phyloP scores from a whole-genome alignment of 2,888 invertebrate genomes.

The Nephrocerus scutellatus region DNA sequence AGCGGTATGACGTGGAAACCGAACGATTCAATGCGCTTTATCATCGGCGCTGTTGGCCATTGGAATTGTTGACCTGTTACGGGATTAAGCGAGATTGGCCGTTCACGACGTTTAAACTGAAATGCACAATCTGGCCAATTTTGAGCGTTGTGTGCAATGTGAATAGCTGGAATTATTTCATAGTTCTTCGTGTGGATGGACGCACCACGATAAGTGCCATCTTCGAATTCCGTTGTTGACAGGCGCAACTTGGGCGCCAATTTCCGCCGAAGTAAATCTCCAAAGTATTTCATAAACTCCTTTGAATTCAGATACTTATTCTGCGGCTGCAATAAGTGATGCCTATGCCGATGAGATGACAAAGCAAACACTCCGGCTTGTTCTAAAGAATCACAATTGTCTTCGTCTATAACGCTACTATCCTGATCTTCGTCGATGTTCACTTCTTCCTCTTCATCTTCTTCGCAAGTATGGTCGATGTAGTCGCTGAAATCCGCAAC shows the following conservation, averaged over 20 bases:
- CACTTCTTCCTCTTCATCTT: slow-evolving; percentile 26
- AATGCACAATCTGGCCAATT: slow-evolving; percentile 69
- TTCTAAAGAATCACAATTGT: slow-evolving; percentile 1
- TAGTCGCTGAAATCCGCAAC: slow-evolving; percentile 34
- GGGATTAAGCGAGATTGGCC: slow-evolving; percentile 53
- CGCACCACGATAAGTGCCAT: slow-evolving; percentile 57
- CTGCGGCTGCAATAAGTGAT: slow-evolving; percentile 27
- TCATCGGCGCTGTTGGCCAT: slow-evolving; percentile 65
- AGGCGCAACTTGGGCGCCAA: slow-evolving; percentile 57
- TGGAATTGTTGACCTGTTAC: slow-evolving; percentile 54
- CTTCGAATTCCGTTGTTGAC: slow-evolving; percentile 50
- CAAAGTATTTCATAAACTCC: slow-evolving; percentile 64
- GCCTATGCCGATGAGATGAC: too few species aligned
- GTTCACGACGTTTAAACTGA: slow-evolving; percentile 59
- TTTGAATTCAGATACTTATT: slow-evolving; percentile 54
- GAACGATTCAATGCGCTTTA: slow-evolving; percentile 57
- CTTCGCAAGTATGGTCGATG: slow-evolving; percentile 29
- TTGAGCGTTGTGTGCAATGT: slow-evolving; percentile 41
- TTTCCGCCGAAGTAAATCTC: slow-evolving; percentile 54
- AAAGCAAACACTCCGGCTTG: not conserved
- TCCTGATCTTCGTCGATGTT: slow-evolving; percentile 22
- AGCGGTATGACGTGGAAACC: slow-evolving; percentile 66
- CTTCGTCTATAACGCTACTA: slow-evolving; percentile 8
- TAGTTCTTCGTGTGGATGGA: slow-evolving; percentile 59
- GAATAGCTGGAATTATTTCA: slow-evolving; percentile 65